These are phyloP conservation scores for Ceriagrion tenellum DNA, from an alignment of 2,888 invertebrate species.

Conservation along the genomic window DNA sequence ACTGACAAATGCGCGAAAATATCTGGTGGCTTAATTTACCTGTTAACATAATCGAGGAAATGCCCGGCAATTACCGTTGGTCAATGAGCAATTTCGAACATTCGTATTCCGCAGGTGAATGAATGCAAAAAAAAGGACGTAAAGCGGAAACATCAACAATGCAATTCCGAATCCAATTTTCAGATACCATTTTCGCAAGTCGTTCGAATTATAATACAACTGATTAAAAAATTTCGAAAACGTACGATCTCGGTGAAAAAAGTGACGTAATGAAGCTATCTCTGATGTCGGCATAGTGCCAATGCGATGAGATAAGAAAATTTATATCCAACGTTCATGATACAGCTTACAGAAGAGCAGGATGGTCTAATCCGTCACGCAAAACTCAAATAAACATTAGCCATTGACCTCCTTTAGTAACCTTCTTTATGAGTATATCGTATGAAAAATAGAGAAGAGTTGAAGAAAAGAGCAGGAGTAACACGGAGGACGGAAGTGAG, in stretches of 20 bases:
- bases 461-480: too few species aligned
- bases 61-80: not conserved
- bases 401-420: too few species aligned
- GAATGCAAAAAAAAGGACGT: not conserved
- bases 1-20: constrained; percentile 1
- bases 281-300: not conserved
- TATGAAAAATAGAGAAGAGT: too few species aligned
- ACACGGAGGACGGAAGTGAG: too few species aligned
- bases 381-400: too few species aligned
- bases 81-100: constrained; percentile 2
- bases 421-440: too few species aligned
- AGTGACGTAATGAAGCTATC: not conserved
- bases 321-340: not conserved
- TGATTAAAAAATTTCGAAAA: not conserved
- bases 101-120: not conserved
- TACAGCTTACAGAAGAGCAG: too few species aligned
- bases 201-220: not conserved
- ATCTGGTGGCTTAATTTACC: not conserved
- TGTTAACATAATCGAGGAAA: constrained; percentile 5
- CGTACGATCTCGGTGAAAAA: not conserved
- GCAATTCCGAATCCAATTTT: not conserved
- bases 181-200: not conserved
- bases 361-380: too few species aligned
- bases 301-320: not conserved
- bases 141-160: not conserved